These are phyloP conservation scores for Melinaea menophilus DNA, from an alignment of 2,888 invertebrate species.

Conservation along the genomic window DNA sequence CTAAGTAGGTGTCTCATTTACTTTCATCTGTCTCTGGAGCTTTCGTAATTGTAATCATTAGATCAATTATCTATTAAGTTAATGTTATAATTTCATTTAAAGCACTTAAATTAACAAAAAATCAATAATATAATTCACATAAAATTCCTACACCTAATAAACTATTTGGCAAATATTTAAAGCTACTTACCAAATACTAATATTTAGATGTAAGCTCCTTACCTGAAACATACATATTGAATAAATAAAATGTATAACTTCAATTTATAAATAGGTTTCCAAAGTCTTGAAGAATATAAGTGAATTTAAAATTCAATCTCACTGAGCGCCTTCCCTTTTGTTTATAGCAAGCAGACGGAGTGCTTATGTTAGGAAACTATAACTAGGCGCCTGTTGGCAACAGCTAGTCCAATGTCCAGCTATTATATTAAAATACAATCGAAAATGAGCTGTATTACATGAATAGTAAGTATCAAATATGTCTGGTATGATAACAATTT, in stretches of 20 bases:
- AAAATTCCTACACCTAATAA: too few relatives aligned
- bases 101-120: too few relatives aligned
- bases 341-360: constrained; percentile 37
- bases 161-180: too few relatives aligned
- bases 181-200: too few relatives aligned
- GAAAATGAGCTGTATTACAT: constrained; percentile 6
- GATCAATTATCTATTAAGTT: constrained; percentile 6
- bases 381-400: constrained; percentile 29
- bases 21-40: constrained; percentile 25
- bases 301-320: constrained; percentile 5
- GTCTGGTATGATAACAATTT: neutral
- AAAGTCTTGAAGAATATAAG: neutral
- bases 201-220: neutral
- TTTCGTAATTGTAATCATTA: constrained; percentile 19
- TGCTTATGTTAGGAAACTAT: constrained; percentile 21
- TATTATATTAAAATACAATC: neutral
- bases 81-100: neutral
- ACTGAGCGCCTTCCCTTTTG: constrained; percentile 42
- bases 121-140: too few relatives aligned
- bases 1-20: constrained; percentile 28
- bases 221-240: constrained; percentile 12
- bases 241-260: neutral
- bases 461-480: neutral
- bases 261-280: neutral
- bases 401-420: constrained; percentile 30